phyloP scores from a whole-genome alignment of 2,888 invertebrate genomes.

The Myopa tessellatipennis region DNA sequence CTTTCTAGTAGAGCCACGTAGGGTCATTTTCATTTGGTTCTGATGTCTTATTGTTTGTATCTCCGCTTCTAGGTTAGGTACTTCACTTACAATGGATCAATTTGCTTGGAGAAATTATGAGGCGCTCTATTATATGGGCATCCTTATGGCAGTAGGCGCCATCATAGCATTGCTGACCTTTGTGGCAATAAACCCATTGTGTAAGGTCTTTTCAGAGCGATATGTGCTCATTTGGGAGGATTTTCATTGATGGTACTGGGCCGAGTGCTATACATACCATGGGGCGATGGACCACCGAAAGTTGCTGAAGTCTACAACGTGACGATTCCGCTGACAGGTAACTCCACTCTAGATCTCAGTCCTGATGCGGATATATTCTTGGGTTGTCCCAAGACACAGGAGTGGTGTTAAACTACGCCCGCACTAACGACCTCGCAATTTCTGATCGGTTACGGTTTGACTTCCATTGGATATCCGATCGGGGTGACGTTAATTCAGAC shows the following conservation, averaged over 20 bases:
- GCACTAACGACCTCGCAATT: conserved; percentile 80
- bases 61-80: conserved; percentile 72
- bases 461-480: conserved; percentile 86
- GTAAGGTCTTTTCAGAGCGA: conserved; percentile 79
- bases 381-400: conserved; percentile 79
- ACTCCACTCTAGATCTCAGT: conserved; percentile 52
- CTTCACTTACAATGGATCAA: conserved; percentile 88
- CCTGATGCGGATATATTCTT: conserved; percentile 69
- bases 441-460: conserved; percentile 79
- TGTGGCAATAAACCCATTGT: conserved; percentile 77
- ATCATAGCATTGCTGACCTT: conserved; percentile 82
- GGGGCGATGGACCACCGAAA: conserved; percentile 78
- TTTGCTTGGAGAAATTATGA: conserved; percentile 85
- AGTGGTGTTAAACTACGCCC: conserved; percentile 82
- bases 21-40: neutral
- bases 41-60: neutral
- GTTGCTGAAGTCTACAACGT: conserved; percentile 69
- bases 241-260: conserved; percentile 84
- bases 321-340: conserved; percentile 51
- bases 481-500: conserved; percentile 88
- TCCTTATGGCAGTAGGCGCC: conserved; percentile 84
- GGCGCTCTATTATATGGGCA: conserved; percentile 84
- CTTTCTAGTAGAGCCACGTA: neutral
- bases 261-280: conserved; percentile 80
- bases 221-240: conserved; percentile 84